Conservation (phyloP, 2,113 vertebrate genomes). For the Lagopus leucura region DNA sequence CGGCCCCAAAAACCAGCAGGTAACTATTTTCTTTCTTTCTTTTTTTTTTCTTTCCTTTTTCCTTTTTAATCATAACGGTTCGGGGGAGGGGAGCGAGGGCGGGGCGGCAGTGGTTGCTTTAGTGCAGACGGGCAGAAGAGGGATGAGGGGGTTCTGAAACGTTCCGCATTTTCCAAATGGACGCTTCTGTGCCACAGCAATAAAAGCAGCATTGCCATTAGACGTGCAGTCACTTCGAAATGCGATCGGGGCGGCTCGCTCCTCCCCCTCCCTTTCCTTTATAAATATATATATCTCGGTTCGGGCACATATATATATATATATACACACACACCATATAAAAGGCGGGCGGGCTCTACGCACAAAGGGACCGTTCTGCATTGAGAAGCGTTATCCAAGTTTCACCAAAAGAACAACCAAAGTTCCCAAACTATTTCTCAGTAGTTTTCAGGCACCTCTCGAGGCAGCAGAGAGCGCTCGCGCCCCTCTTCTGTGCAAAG, state of each 20-base stretch:
- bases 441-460: constrained; percentile 72
- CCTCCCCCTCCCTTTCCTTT: constrained; percentile 61
- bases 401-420: constrained; percentile 30
- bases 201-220: constrained; percentile 87
- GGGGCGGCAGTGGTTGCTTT: constrained; percentile 36
- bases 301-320: constrained; percentile 21
- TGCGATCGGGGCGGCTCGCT: constrained; percentile 69
- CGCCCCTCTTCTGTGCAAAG: constrained; percentile 68
- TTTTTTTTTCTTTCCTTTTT: background rate
- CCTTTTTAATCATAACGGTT: constrained; percentile 51
- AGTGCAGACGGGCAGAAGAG: constrained; percentile 56
- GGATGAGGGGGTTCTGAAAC: constrained; percentile 65
- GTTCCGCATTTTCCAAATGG: constrained; percentile 69
- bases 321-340: background rate
- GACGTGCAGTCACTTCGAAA: constrained; percentile 84
- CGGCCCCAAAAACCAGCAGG: constrained; percentile 57
- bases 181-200: constrained; percentile 78
- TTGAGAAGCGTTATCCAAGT: constrained; percentile 67
- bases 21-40: constrained; percentile 10
- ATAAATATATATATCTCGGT: constrained; percentile 27
- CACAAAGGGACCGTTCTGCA: constrained; percentile 72
- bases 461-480: constrained; percentile 71
- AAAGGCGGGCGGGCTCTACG: constrained; percentile 59
- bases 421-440: constrained; percentile 63
- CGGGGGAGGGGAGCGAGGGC: constrained; percentile 16